A percentile compares a stretch with the other conserved stretches of the same genome.
Conservation (phyloP, 35 echinoderm and acorn worm genomes). For the Diadema setosum region DNA sequence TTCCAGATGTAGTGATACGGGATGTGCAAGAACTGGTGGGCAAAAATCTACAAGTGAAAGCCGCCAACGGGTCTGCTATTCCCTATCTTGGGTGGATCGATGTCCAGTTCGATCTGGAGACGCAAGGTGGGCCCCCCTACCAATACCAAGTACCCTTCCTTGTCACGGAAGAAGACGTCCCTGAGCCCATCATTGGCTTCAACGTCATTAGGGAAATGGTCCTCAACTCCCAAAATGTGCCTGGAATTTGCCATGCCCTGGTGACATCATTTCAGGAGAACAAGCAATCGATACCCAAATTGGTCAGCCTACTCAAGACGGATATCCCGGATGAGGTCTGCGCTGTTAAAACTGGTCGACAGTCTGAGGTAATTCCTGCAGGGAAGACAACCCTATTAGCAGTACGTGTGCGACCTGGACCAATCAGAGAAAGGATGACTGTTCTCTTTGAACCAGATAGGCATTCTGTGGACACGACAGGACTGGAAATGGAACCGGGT, state of each 20-base stretch:
- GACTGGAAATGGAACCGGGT: neutral
- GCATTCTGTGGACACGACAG: neutral
- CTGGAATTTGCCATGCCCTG: neutral
- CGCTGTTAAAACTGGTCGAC: neutral
- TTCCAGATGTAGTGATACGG: slow-evolving; percentile 8
- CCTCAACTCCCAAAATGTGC: neutral
- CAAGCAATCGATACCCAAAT: neutral
- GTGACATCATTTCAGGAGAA: neutral
- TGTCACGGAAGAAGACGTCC: neutral
- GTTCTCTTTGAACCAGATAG: neutral
- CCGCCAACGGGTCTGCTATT: slow-evolving; percentile 46
- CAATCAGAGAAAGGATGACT: neutral
- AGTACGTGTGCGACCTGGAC: slow-evolving; percentile 1
- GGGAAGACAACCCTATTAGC: neutral
- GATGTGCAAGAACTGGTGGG: slow-evolving; percentile 30
- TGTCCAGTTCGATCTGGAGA: neutral
- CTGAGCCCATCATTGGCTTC: slow-evolving; percentile 16
- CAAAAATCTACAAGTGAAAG: slow-evolving; percentile 11
- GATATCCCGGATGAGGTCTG: neutral
- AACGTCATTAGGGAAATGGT: slow-evolving; percentile 27
- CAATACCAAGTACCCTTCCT: neutral
- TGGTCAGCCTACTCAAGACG: neutral
- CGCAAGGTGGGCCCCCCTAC: no score
- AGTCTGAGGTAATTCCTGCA: neutral
- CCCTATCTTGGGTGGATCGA: slow-evolving; percentile 21